Evolutionary conservation across 2,797 vertebrate species (phyloP), one percentile per base, ranked within the genome.

Genomic region (Diglossa cyanea): DNA sequence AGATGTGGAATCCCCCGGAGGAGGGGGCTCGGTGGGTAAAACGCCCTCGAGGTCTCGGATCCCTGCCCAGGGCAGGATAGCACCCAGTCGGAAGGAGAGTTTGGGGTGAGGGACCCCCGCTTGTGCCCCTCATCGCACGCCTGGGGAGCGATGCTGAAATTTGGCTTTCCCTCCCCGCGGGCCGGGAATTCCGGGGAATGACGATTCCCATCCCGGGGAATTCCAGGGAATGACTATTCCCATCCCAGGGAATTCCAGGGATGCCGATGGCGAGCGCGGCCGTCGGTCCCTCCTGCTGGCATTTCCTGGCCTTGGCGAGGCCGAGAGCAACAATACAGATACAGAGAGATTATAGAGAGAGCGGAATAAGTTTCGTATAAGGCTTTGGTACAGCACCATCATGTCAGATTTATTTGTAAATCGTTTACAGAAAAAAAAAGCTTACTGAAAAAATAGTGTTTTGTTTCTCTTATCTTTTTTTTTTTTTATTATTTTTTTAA

Each of bases 331-430:
- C 91, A 67, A 95, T 83, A 94, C 96, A 96, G 94, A 94, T 96
- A 96, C 71, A 97, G 96, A 97, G 96, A 96, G 96, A 97, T 96
- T 92, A 94, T 73, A 96, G 72, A 97, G 97, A 97, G 94, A 84
- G 65, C 68, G 86, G 97, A 97, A 45, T 96, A 97, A 97, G 97
- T 97, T 91, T 96, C 68, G 23, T 95, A 86, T 98, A 98, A 98
- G 98, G 98, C 98, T 98, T 98, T 98, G 98, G 98, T 98, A 98
- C 97, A 99, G 99, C 99, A 99, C 99, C 99, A 98, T 98, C 94
- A 95, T 97, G 97, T 98, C 96, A 87, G 95, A 96, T 96, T 97
- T 96, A 97, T 94, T 96, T 97, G 96, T 97, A 97, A 97, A 97
- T 97, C 88, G 79, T 97, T 98, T 98, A 98, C 98, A 98, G 97